These are phyloP conservation scores for Melinopterus prodromus DNA, from an alignment of 2,888 invertebrate genomes.

Conservation along the genomic window DNA sequence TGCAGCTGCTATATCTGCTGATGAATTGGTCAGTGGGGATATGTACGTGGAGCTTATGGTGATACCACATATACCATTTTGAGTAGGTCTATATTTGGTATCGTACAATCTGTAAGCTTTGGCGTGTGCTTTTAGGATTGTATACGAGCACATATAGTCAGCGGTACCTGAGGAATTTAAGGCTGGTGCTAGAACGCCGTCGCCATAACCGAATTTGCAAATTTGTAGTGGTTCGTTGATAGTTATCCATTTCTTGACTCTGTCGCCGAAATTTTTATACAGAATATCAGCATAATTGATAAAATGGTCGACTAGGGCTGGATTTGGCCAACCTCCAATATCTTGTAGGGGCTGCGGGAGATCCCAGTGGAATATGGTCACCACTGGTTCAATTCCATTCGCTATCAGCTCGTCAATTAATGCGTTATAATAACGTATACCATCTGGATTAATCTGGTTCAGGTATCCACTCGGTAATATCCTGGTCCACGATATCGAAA, in stretches of 20 bases:
- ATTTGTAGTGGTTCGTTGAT: slow-evolving; percentile 61
- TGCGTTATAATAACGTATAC: slow-evolving; percentile 70
- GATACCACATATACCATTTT: slow-evolving; percentile 62
- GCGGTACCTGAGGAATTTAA: slow-evolving; percentile 63
- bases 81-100: slow-evolving; percentile 58
- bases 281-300: slow-evolving; percentile 67
- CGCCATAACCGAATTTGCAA: slow-evolving; percentile 54
- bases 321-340: slow-evolving; percentile 69
- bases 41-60: slow-evolving; percentile 66
- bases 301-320: slow-evolving; percentile 67
- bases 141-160: slow-evolving; percentile 70
- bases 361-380: slow-evolving; percentile 74
- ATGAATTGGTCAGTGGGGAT: slow-evolving; percentile 62
- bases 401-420: slow-evolving; percentile 66
- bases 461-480: slow-evolving; percentile 67
- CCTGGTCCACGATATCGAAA: slow-evolving; percentile 71
- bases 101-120: slow-evolving; percentile 68
- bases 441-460: slow-evolving; percentile 67
- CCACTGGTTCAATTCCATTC: slow-evolving; percentile 66
- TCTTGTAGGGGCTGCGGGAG: slow-evolving; percentile 68
- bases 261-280: slow-evolving; percentile 52
- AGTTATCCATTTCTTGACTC: slow-evolving; percentile 64
- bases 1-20: slow-evolving; percentile 63
- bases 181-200: slow-evolving; percentile 61
- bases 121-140: slow-evolving; percentile 71